Percentiles rank a stretch among this genome's conserved stretches.
Conservation (phyloP, 2,888 invertebrate genomes). For the Eupithecia dodoneata region DNA sequence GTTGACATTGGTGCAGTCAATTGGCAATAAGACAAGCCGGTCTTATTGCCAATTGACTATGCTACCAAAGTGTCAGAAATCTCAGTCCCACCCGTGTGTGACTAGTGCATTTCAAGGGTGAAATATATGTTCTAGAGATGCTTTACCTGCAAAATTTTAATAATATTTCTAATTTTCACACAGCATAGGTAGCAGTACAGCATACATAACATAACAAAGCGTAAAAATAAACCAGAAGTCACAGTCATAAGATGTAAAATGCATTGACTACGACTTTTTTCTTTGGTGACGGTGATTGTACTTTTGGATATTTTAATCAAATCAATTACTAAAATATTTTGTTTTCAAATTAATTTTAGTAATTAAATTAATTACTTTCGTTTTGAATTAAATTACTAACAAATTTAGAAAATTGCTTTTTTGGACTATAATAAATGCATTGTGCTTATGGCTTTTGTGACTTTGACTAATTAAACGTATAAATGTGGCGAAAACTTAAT, state of each 20-base stretch:
- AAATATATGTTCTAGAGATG: not conserved
- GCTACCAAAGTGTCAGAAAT: no score
- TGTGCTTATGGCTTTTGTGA: not conserved
- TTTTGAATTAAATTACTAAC: conserved; percentile 7
- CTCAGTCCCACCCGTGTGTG: no score
- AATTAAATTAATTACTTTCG: not conserved
- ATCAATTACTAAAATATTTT: not conserved
- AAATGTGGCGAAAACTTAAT: not conserved
- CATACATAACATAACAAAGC: not conserved
- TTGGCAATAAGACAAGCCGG: no score
- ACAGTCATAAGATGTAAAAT: conserved; percentile 13
- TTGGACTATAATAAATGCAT: not conserved
- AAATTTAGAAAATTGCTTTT: not conserved
- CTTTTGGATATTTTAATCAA: not conserved
- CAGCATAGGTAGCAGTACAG: not conserved
- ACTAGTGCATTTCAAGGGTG: no score
- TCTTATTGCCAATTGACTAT: no score
- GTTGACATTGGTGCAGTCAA: no score
- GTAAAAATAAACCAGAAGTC: not conserved
- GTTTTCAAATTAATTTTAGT: no score
- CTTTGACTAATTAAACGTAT: not conserved
- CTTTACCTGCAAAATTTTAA: no score
- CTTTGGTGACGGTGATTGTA: conserved; percentile 3
- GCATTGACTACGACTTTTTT: not conserved
- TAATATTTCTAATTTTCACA: no score